Evolutionary conservation across 2,888 invertebrate species (phyloP), one percentile per base, ranked within the genome.

Genomic region (Eristalinus aeneus): DNA sequence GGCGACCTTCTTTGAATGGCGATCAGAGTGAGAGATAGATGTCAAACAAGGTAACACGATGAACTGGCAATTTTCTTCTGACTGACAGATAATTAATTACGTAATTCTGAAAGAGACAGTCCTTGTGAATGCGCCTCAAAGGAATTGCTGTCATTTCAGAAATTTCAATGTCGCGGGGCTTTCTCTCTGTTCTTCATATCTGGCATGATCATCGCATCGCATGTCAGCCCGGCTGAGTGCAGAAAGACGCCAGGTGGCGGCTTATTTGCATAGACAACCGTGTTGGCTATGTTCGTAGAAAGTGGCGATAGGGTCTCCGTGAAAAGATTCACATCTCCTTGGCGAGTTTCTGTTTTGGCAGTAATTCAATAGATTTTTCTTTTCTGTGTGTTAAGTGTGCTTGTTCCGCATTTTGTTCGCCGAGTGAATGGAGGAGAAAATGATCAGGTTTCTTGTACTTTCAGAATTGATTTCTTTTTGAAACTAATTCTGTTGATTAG

Each of bases 11-110:
- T 46, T n/a, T 53, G 32, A 23, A 20, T 53, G 36, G 36, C 23
- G 61, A 67, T 10, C 23, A 65, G 20, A 23, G n/a, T 20, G 10
- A 39, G 0, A 77, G 76, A 71, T 80, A 68, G 61, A 72, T 32
- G 39, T n/a, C 39, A 39, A n/a, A n/a, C 46, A 16, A 46, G 46
- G 46, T 46, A 46, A 46, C n/a, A n/a, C n/a, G 46, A 39, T 46
- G 16, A 16, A 6, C 46, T n/a, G 16, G 1, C 8, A 16, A 46
- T 46, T 16, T 46, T n/a, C 39, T 46, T 46, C n/a, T 16, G 39
- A 46, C 16, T 46, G 46, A 46, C 46, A 8, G 46, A 46, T 5
- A 39, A 39, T 39, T 12, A 8, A 6, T 46, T 46, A 16, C 46
- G 16, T 46, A 46, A 46, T 46, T 46, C 46, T 16, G 16, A 1